Evolutionary conservation across 2,113 vertebrate species (phyloP).

Genomic region (Aegithalos caudatus): DNA sequence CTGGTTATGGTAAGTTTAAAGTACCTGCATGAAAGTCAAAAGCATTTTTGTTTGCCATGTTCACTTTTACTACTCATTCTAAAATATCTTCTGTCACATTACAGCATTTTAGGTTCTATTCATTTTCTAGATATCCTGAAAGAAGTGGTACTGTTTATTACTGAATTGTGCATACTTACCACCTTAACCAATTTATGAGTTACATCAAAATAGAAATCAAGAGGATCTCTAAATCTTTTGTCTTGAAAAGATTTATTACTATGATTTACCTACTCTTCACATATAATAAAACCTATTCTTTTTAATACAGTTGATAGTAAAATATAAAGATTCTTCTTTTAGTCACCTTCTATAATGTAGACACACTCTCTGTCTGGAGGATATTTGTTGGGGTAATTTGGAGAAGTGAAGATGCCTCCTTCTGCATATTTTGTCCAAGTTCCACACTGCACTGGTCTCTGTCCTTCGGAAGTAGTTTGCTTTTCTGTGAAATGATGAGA

Average conservation of each 20-base stretch:
- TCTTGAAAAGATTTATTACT: background rate
- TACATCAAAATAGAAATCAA: background rate
- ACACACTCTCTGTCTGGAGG: conserved; percentile 95
- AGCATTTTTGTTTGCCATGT: background rate
- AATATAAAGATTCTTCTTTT: background rate
- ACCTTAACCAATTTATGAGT: background rate
- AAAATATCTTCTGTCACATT: background rate
- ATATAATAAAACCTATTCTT: background rate
- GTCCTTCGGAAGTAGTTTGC: conserved; percentile 87
- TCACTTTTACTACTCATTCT: background rate
- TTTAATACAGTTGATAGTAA: background rate
- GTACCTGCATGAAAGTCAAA: background rate
- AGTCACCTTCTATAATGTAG: conserved; percentile 98
- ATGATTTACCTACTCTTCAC: background rate
- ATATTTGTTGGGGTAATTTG: conserved; percentile 98
- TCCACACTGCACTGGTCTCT: conserved; percentile 94
- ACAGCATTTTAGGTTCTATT: background rate
- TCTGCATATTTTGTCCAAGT: conserved; percentile 95
- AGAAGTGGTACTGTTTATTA: background rate
- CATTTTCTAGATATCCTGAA: background rate
- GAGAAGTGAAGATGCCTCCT: conserved; percentile 96
- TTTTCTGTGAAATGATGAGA: conserved; percentile 77
- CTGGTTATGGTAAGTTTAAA: background rate
- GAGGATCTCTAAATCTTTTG: background rate
- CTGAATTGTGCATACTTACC: background rate